Evolutionary conservation across 2,888 invertebrate genomes (phyloP).

Genomic region (Ochlodes sylvanus): DNA sequence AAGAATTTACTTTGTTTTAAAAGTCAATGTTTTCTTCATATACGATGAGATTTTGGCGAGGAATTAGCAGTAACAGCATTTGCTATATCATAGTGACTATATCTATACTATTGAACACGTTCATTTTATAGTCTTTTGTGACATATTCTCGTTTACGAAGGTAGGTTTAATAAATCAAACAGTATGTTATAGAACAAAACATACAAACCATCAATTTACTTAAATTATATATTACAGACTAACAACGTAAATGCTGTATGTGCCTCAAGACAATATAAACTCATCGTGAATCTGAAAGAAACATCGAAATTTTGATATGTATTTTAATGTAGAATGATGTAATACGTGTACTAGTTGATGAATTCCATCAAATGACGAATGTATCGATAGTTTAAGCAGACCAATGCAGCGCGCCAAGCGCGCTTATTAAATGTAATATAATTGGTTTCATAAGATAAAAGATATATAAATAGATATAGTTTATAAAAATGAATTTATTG

Average conservation of each 20-base stretch:
- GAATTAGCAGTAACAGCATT: constrained; percentile 25
- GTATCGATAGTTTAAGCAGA: constrained; percentile 69
- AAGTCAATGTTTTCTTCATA: constrained; percentile 28
- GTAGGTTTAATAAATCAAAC: background rate
- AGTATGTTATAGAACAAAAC: constrained; percentile 44
- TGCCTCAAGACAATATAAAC: constrained; percentile 67
- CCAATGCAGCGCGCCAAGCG: constrained; percentile 80
- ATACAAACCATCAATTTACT: constrained; percentile 2
- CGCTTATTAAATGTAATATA: constrained; percentile 66
- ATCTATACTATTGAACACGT: background rate
- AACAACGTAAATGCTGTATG: constrained; percentile 44
- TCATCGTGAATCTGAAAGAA: constrained; percentile 57
- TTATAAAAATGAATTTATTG: constrained; percentile 83
- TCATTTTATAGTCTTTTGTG: background rate
- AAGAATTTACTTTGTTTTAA: constrained; percentile 34
- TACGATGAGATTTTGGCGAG: constrained; percentile 32
- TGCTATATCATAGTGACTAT: background rate
- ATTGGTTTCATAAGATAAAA: constrained; percentile 71
- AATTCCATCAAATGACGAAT: constrained; percentile 54
- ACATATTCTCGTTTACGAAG: background rate
- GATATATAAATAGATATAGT: constrained; percentile 74
- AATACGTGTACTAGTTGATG: constrained; percentile 51
- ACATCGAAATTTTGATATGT: constrained; percentile 70
- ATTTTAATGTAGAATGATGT: constrained; percentile 59
- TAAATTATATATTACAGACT: background rate